These are phyloP conservation scores for Synergus laeviventris DNA, from an alignment of 2,888 invertebrate genomes.

Conservation along the genomic window DNA sequence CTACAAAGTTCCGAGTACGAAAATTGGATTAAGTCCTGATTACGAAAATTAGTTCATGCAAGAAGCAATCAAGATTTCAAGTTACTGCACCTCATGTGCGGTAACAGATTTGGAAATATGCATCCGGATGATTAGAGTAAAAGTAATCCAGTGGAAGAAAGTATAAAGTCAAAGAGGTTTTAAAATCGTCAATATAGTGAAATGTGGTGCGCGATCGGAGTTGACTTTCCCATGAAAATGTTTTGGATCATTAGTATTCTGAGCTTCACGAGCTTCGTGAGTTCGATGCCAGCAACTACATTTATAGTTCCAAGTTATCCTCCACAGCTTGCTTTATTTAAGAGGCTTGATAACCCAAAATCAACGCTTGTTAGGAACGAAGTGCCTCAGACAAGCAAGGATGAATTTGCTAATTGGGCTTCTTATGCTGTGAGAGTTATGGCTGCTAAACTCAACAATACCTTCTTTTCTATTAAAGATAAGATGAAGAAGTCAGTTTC, in stretches of 20 bases:
- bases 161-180: neutral
- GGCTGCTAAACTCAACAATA: slow-evolving; percentile 71
- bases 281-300: slow-evolving; percentile 41
- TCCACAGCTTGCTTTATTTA: slow-evolving; percentile 46
- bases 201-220: slow-evolving; percentile 5
- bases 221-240: neutral
- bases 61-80: neutral
- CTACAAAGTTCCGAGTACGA: neutral
- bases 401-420: slow-evolving; percentile 69
- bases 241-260: neutral
- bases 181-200: neutral
- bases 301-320: slow-evolving; percentile 39
- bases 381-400: slow-evolving; percentile 63
- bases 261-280: slow-evolving; percentile 10
- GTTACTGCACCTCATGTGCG: slow-evolving; percentile 19
- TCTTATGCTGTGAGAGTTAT: slow-evolving; percentile 70
- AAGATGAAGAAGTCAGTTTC: slow-evolving; percentile 37
- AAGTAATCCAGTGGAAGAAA: slow-evolving; percentile 29
- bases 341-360: slow-evolving; percentile 64
- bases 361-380: slow-evolving; percentile 62
- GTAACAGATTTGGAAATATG: slow-evolving; percentile 21
- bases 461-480: slow-evolving; percentile 54
- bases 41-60: slow-evolving; percentile 14
- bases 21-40: slow-evolving; percentile 3
- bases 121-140: slow-evolving; percentile 32